Conservation (phyloP, 2,113 vertebrate species). For the Melanotaenia duboulayi region DNA sequence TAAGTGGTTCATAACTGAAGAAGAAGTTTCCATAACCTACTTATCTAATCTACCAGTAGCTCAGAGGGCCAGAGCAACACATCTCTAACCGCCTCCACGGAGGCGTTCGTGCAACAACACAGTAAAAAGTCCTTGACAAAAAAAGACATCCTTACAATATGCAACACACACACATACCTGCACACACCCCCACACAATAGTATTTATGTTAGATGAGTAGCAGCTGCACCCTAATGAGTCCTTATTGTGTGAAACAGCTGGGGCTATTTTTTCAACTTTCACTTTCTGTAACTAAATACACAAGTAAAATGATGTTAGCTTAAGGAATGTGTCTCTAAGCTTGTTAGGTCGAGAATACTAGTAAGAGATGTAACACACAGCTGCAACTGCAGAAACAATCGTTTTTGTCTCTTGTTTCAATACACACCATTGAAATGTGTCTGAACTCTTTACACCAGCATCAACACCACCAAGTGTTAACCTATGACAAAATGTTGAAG, state of each 20-base stretch:
- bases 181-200: no score
- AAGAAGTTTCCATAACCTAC: conserved; percentile 51
- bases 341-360: not conserved
- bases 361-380: no score
- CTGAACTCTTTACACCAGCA: no score
- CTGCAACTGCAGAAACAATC: not conserved
- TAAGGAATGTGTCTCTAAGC: not conserved
- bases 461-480: no score
- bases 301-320: not conserved
- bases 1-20: conserved; percentile 22
- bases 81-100: conserved; percentile 30
- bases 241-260: not conserved
- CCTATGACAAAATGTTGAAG: no score
- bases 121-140: conserved; percentile 42
- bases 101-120: conserved; percentile 61
- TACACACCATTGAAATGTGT: no score
- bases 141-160: conserved; percentile 8
- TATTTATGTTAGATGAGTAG: conserved; percentile 37
- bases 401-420: no score
- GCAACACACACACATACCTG: conserved; percentile 1
- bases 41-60: conserved; percentile 49
- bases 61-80: not conserved
- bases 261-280: not conserved
- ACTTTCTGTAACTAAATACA: not conserved
- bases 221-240: conserved; percentile 46